A percentile compares a stretch with the other conserved stretches of the same genome.
Evolutionary conservation across 1,140 invertebrate genomes (phyloP).

Genomic region (Polypedilum vanderplanki): DNA sequence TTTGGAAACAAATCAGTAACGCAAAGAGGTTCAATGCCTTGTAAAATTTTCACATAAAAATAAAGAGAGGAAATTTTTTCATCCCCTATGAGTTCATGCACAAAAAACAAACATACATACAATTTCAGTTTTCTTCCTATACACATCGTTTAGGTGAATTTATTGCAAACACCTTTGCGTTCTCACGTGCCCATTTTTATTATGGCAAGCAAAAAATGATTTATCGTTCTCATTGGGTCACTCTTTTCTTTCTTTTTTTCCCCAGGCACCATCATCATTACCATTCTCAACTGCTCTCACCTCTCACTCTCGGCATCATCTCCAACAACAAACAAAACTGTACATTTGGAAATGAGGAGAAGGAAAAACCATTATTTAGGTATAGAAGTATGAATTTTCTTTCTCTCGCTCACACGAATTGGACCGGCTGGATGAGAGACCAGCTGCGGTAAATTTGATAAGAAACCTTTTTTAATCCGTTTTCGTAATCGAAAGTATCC

Average conservation of each 20-base stretch:
- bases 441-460: slow-evolving; percentile 26
- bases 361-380: neutral
- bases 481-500: slow-evolving; percentile 28
- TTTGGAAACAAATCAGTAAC: too few species aligned
- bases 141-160: slow-evolving; percentile 19
- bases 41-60: neutral
- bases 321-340: slow-evolving; percentile 1
- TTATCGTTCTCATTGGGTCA: slow-evolving; percentile 26
- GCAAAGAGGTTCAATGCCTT: too few species aligned
- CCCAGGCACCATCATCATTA: slow-evolving; percentile 16
- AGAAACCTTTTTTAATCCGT: slow-evolving; percentile 29
- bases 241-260: neutral
- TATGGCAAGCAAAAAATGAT: slow-evolving; percentile 25
- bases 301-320: neutral
- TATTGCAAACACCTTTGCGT: slow-evolving; percentile 20
- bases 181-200: slow-evolving; percentile 27
- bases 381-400: neutral
- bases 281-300: neutral
- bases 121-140: neutral
- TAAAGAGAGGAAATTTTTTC: neutral
- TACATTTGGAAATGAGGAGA: slow-evolving; percentile 3
- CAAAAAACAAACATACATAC: neutral
- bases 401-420: too few species aligned
- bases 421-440: neutral
- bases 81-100: neutral